Conservation (phyloP, 2,797 vertebrate species). For the Sitta carolinensis region DNA sequence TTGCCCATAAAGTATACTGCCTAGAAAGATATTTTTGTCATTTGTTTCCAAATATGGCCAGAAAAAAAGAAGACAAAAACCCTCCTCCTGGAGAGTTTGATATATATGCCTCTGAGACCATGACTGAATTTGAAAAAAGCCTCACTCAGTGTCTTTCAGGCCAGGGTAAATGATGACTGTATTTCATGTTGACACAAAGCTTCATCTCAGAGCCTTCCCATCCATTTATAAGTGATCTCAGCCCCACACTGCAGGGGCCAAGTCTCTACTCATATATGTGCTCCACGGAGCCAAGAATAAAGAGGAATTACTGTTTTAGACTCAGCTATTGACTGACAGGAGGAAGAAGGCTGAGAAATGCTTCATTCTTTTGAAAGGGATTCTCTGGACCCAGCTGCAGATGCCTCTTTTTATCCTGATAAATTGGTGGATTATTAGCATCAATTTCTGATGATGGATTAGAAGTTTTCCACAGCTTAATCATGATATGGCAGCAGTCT, state of each 20-base stretch:
- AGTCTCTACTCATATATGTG: background rate
- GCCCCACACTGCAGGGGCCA: background rate
- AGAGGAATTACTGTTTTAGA: background rate
- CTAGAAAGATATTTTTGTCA: background rate
- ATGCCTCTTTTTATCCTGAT: background rate
- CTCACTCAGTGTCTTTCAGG: background rate
- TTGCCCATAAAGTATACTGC: background rate
- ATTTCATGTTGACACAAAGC: background rate
- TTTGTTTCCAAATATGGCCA: background rate
- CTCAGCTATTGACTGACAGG: background rate
- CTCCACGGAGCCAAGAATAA: background rate
- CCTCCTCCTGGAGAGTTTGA: background rate
- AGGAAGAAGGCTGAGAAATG: background rate
- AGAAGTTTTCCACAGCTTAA: conserved; percentile 25
- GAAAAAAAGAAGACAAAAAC: background rate
- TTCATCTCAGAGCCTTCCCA: background rate
- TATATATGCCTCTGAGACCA: background rate
- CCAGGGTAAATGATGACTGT: background rate
- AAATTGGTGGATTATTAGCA: background rate
- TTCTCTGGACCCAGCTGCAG: background rate
- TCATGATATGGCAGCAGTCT: background rate
- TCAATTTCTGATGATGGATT: background rate
- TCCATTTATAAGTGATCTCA: background rate
- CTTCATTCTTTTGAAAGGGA: background rate
- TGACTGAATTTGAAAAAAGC: background rate